A percentile compares a stretch with the other conserved stretches of the same genome.
Conservation (phyloP, 2,888 invertebrate genomes). For the Cotesia congregata region DNA sequence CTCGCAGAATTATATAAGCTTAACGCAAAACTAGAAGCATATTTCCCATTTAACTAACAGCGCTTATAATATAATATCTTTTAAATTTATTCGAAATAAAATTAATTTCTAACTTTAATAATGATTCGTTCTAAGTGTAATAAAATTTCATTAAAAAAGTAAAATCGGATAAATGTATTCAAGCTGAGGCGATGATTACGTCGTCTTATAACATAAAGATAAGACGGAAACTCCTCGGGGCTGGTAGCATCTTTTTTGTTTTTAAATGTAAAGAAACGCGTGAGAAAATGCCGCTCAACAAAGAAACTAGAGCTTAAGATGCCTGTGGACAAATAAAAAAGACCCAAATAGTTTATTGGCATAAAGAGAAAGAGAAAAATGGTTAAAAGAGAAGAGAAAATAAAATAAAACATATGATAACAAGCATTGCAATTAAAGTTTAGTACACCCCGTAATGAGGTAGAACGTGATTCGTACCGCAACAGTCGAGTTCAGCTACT, state of each 20-base stretch:
- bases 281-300: neutral
- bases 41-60: too few relatives aligned
- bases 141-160: neutral
- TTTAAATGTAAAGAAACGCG: slow-evolving; percentile 6
- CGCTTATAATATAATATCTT: neutral
- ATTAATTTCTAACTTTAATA: neutral
- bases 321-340: neutral
- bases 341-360: slow-evolving; percentile 4
- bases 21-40: neutral
- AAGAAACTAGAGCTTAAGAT: slow-evolving; percentile 1
- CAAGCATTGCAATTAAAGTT: slow-evolving; percentile 38
- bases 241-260: neutral
- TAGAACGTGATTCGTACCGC: slow-evolving; percentile 37
- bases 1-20: neutral
- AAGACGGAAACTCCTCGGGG: neutral
- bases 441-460: slow-evolving; percentile 29
- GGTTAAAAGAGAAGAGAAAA: neutral
- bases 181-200: neutral
- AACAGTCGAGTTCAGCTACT: slow-evolving; percentile 19
- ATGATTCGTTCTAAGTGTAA: neutral
- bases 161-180: neutral
- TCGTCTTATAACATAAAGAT: neutral
- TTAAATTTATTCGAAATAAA: neutral
- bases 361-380: slow-evolving; percentile 21
- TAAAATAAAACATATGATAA: slow-evolving; percentile 33